Conservation (phyloP, 2,113 vertebrate genomes). For the Tyrannus savana region DNA sequence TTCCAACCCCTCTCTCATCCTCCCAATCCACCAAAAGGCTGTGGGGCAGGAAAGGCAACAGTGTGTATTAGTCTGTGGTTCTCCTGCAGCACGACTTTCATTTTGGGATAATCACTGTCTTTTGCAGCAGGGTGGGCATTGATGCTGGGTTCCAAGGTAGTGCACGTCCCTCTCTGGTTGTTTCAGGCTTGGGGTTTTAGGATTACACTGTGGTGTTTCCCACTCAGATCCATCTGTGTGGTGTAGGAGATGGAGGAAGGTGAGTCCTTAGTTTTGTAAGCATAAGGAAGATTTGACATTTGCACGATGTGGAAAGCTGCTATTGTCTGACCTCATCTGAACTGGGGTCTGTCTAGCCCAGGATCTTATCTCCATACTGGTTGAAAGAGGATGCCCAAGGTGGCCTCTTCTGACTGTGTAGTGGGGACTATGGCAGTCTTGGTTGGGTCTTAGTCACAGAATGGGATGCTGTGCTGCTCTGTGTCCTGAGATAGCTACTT, state of each 20-base stretch:
- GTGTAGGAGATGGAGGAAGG: neutral
- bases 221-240: neutral
- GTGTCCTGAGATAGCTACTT: neutral
- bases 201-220: neutral
- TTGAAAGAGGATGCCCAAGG: neutral
- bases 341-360: neutral
- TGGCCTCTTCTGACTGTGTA: neutral
- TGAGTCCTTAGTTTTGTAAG: neutral
- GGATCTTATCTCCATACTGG: neutral
- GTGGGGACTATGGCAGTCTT: neutral
- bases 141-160: neutral
- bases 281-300: neutral
- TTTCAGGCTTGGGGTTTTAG: neutral
- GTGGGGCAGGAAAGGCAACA: neutral
- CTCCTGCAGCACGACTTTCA: neutral
- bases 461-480: neutral
- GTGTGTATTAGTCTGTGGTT: neutral
- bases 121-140: neutral
- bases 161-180: neutral
- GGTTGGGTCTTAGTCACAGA: neutral
- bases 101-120: neutral
- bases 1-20: neutral
- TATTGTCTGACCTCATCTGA: neutral
- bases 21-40: rapidly evolving
- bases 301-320: neutral